A percentile compares a stretch with the other conserved stretches of the same genome.
phyloP scores from a whole-genome alignment of 1,140 invertebrate genomes.

The Argopecten irradians region DNA sequence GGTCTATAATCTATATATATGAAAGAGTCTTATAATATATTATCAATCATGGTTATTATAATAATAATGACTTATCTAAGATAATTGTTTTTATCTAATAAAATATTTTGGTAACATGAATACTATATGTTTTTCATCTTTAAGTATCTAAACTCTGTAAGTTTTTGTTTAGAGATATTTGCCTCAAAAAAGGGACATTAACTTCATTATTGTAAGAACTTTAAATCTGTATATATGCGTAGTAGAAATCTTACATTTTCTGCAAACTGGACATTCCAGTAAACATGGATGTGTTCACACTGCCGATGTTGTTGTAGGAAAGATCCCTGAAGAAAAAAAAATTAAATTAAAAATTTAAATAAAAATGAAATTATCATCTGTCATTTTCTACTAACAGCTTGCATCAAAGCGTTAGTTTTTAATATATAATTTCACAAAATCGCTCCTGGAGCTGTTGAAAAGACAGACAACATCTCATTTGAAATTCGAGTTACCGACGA shows the following conservation, averaged over 20 bases:
- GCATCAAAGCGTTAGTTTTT: background rate
- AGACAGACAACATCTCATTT: background rate
- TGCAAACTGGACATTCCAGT: constrained; percentile 68
- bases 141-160: too few relatives aligned
- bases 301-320: constrained; percentile 69
- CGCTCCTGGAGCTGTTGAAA: background rate
- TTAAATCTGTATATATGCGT: too few relatives aligned
- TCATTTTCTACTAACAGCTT: background rate
- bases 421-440: constrained; percentile 24
- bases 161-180: too few relatives aligned
- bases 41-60: too few relatives aligned
- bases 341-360: constrained; percentile 9
- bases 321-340: constrained; percentile 67
- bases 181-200: too few relatives aligned
- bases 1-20: too few relatives aligned
- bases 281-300: constrained; percentile 70
- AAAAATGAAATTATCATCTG: background rate
- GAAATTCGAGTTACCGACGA: background rate
- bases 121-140: too few relatives aligned
- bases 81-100: too few relatives aligned
- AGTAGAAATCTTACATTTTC: constrained; percentile 70
- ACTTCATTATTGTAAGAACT: too few relatives aligned
- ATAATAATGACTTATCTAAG: too few relatives aligned
- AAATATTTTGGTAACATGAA: too few relatives aligned
- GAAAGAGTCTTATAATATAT: too few relatives aligned